A percentile compares a stretch with the other conserved stretches of the same genome.
phyloP scores from a whole-genome alignment of 2,797 vertebrate species.

The Nyctalus aviator region DNA sequence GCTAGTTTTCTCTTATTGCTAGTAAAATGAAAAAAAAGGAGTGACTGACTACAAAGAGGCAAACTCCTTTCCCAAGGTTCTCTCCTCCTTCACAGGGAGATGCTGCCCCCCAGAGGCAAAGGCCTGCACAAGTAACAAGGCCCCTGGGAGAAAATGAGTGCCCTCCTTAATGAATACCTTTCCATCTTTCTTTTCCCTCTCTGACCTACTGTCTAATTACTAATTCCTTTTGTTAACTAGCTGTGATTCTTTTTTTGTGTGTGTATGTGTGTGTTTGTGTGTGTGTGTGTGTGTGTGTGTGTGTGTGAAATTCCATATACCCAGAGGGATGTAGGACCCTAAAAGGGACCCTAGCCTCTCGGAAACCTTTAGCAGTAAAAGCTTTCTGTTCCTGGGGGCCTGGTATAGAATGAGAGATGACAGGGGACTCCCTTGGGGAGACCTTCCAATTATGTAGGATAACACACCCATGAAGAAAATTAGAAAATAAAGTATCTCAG shows the following conservation, averaged over 20 bases:
- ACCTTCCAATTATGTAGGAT: not conserved
- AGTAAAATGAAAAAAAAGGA: not conserved
- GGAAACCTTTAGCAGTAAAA: not conserved
- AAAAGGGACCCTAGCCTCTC: not conserved
- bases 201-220: slow-evolving; percentile 24
- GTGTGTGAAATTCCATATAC: not conserved
- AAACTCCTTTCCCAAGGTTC: not conserved
- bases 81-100: not conserved
- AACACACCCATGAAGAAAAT: not conserved
- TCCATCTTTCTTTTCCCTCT: slow-evolving; percentile 67
- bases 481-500: not conserved
- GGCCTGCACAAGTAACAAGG: not conserved
- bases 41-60: accelerated
- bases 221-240: not conserved
- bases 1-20: not conserved
- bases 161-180: not conserved
- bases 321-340: not conserved
- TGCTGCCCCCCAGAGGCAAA: slow-evolving; percentile 12
- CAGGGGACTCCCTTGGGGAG: not conserved
- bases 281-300: too few species aligned
- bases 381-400: not conserved
- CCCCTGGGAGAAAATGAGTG: not conserved
- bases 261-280: too few species aligned
- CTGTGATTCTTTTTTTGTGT: not conserved
- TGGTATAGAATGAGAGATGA: not conserved